phyloP scores from a whole-genome alignment of 2,888 invertebrate genomes.

The Acheta domesticus region DNA sequence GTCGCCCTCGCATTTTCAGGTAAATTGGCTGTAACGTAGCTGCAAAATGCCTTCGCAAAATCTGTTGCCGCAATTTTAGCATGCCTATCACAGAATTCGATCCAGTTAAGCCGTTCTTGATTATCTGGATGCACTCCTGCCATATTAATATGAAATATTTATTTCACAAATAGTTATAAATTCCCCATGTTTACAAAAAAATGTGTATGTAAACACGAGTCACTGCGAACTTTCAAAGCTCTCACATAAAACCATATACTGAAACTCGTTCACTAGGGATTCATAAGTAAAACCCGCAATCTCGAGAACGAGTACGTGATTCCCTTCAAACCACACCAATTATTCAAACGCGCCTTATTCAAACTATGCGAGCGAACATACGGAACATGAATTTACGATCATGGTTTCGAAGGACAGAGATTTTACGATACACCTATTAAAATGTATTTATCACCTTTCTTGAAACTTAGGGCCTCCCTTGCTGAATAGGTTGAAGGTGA shows the following conservation, averaged over 20 bases:
- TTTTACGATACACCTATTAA: no score
- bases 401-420: no score
- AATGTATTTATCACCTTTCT: no score
- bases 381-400: no score
- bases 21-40: slow-evolving; percentile 68
- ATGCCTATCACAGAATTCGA: slow-evolving; percentile 83
- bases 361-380: no score
- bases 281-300: no score
- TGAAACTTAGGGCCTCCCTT: no score
- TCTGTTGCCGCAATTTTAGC: slow-evolving; percentile 80
- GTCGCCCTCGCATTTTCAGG: slow-evolving; percentile 63
- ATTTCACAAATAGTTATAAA: slow-evolving; percentile 4
- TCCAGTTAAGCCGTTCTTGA: slow-evolving; percentile 53
- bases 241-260: background rate
- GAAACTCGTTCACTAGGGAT: background rate
- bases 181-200: slow-evolving; percentile 18
- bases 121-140: slow-evolving; percentile 32
- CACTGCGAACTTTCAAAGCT: slow-evolving; percentile 7
- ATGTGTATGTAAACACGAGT: background rate
- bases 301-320: no score
- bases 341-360: no score
- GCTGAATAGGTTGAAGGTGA: no score
- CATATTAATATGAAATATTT: slow-evolving; percentile 25
- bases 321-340: no score
- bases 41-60: slow-evolving; percentile 82